Base-by-base conservation (phyloP, 2,888 invertebrate species). In the Noctua comes region DNA sequence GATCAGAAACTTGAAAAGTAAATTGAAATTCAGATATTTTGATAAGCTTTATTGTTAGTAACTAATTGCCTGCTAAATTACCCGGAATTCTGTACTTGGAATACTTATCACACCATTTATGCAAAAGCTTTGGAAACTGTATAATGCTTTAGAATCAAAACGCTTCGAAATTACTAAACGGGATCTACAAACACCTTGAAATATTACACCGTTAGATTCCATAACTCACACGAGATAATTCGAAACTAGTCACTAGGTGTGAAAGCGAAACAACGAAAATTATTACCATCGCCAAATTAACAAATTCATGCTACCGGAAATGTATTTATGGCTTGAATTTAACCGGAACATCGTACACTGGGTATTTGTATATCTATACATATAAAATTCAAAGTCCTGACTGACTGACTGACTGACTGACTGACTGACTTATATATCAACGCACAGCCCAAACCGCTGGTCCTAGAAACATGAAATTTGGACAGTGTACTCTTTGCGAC, bases 191-290 rank as follows among this genome's bases (percentile, higher is more conserved):
- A 68, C 48, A 79, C 21, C 7, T 36, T 43, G 16, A 68, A 71
- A 18, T 40, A 73, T 54, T 11, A 43, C 36, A 43, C 64, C 21
- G 59, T 68, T 84, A 72, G 16, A 46, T 46, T 27, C 21, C 40
- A 62, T 73, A 54, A 66, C n/a, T 72, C 65, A 69, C 13, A 0
- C 31, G n/a, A 54, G 36, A 80, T 83, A 75, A 80, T 69, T 46
- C 2, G 36, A 21, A 73, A 73, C 27, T 83, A 59, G 13, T 40
- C 21, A 46, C 65, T 62, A 27, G 40, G 51, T 36, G 51, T 62
- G 62, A 59, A 64, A 10, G 43, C 27, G 21, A n/a, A 36, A 57
- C 62, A 68, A 71, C 57, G 54, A 16, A 43, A n/a, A n/a, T 62
- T 74, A 74, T 48, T 62, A 43, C 57, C 36, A 48, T 64, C 16